Conservation (phyloP, 2,113 vertebrate genomes). For the Nycticebus coucang region DNA sequence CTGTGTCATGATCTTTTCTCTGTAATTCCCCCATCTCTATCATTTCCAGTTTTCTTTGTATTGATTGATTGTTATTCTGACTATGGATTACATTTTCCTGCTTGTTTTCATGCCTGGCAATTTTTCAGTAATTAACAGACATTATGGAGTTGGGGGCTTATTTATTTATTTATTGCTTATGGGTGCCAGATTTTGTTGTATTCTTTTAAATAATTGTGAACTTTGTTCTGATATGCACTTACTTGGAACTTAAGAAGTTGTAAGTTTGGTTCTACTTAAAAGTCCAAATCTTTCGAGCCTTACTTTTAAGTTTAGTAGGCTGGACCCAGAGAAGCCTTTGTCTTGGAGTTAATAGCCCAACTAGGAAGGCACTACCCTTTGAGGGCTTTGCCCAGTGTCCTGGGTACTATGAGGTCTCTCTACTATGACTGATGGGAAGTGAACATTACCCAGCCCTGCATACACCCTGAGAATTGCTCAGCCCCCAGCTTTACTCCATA, state of each 20-base stretch:
- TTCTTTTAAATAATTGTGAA: neutral
- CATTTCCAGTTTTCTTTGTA: neutral
- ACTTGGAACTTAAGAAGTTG: neutral
- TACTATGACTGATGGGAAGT: neutral
- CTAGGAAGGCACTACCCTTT: neutral
- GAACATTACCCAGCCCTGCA: neutral
- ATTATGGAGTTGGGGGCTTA: neutral
- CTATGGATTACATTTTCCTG: neutral
- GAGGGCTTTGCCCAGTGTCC: neutral
- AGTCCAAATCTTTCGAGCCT: neutral
- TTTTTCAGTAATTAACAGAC: neutral
- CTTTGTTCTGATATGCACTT: neutral
- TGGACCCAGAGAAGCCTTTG: neutral
- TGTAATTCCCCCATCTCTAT: neutral
- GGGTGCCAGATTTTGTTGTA: neutral
- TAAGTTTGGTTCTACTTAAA: too few species aligned
- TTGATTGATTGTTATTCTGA: neutral
- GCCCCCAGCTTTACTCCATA: neutral
- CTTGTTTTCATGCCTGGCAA: neutral
- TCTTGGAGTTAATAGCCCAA: neutral
- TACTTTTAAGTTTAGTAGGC: neutral
- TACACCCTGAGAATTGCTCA: neutral
- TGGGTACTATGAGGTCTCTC: neutral
- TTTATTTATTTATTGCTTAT: neutral
- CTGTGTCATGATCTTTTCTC: neutral